Base-by-base conservation (phyloP, 1,140 invertebrate species). In the Ladona fulva region DNA sequence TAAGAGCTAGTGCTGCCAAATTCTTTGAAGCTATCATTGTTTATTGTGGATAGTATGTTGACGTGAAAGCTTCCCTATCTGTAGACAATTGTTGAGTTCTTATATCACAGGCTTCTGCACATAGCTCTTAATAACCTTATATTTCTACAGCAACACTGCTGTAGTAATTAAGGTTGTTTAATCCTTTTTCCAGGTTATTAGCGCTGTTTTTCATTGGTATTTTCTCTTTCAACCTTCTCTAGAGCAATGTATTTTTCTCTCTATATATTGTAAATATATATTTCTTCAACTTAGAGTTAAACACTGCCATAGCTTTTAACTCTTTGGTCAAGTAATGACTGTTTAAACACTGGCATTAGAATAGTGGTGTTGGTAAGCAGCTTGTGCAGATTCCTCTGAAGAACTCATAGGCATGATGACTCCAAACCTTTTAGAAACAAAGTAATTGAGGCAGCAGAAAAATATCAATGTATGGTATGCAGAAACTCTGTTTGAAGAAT, bases 391-490 rank as follows among this genome's bases (percentile, higher is more conserved):
- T 6, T 66, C 52, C 52, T 37, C 29, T 75, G 74, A 16, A 25
- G 74, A 25, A 37, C 29, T 75, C 74, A 19, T 75, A 75, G 74
- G 74, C 74, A 25, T 25, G 74, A 75, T 25, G 74, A 75, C 24
- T 37, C 74, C 14, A 37, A 24, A 22, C 29, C 5, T 25, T 37
- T 3, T 22, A 75, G 74, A 75, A 24, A 24, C 24, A 75, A 75
- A 25, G 24, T 24, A 37, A 75, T 16, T 75, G 74, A 75, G 24
- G 74, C 74, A 75, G 74, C 74, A 75, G 66, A 25, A 75, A 8
- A 37, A 75, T 75, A 75, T 75, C 74, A 75, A 75, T 75, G 74
- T 75, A 75, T 75, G 74, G n/a, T 66, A 75, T 75, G 74, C 74
- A 75, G 74, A 24, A 1, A 75, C 24, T 75, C 29, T 75, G 74